These are phyloP conservation scores for Diachasmimorpha longicaudata DNA, from an alignment of 1,140 invertebrate species.

Conservation along the genomic window DNA sequence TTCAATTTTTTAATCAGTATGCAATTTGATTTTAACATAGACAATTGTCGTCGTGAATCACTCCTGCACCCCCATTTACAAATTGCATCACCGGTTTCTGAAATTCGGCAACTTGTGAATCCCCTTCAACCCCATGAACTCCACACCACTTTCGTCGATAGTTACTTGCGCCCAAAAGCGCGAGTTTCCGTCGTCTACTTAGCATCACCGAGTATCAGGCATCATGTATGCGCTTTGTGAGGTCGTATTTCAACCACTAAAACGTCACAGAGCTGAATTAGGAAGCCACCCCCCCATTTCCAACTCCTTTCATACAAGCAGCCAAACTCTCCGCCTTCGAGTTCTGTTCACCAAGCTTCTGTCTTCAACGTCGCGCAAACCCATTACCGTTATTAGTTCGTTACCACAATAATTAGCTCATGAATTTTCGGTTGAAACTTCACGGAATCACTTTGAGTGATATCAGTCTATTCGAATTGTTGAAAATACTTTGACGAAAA, in stretches of 20 bases:
- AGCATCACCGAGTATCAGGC: neutral
- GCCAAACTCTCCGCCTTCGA: neutral
- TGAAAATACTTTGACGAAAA: constrained; percentile 1
- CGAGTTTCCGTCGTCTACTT: constrained; percentile 4
- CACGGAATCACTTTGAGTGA: neutral
- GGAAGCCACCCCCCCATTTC: neutral
- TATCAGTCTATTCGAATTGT: neutral
- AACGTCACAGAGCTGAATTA: constrained; percentile 20
- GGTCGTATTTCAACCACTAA: constrained; percentile 18
- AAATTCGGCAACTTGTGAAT: neutral
- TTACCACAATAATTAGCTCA: constrained; percentile 29
- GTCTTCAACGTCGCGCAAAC: constrained; percentile 21
- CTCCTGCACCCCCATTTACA: neutral
- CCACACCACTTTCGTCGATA: neutral
- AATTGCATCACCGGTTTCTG: neutral
- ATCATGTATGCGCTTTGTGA: constrained; percentile 29
- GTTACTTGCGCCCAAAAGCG: neutral
- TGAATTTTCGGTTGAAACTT: neutral
- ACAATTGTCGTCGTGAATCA: neutral
- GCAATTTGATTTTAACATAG: neutral
- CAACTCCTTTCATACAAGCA: neutral
- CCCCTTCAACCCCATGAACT: neutral
- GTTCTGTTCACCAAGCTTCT: constrained; percentile 13
- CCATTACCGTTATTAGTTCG: constrained; percentile 35
- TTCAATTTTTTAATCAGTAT: too few relatives aligned